Percentiles rank a stretch among this genome's conserved stretches.
Conservation (phyloP, 1,140 invertebrate genomes). For the Lineus longissimus region DNA sequence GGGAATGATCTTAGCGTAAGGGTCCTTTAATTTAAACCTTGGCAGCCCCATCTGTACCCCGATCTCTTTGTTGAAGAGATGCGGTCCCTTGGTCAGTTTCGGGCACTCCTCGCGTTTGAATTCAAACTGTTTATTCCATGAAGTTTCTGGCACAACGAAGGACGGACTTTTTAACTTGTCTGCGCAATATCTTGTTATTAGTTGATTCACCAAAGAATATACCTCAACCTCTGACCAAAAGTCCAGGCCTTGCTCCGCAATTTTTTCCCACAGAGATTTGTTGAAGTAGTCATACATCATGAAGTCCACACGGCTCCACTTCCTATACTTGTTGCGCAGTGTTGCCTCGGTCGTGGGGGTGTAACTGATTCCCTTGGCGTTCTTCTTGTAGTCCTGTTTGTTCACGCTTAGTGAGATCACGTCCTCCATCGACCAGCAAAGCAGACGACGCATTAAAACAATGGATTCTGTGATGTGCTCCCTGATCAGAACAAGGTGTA, state of each 20-base stretch:
- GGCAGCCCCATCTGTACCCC: no score
- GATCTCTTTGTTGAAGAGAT: no score
- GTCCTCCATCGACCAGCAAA: neutral
- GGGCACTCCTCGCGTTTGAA: no score
- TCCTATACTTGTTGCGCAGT: constrained; percentile 13
- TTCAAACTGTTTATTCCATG: no score
- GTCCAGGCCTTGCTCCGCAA: constrained; percentile 24
- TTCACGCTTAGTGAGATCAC: neutral
- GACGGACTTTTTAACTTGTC: no score
- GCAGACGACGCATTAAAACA: neutral
- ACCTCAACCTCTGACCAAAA: constrained; percentile 16
- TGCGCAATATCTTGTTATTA: neutral
- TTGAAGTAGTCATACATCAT: constrained; percentile 40
- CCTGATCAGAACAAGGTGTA: neutral
- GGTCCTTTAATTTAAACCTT: no score
- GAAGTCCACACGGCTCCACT: constrained; percentile 39
- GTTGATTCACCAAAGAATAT: neutral
- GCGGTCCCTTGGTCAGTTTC: no score
- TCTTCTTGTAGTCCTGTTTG: neutral
- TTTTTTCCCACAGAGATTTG: constrained; percentile 38
- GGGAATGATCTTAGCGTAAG: no score
- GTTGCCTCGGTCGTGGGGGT: no score
- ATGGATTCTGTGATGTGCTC: neutral
- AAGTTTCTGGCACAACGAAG: no score
- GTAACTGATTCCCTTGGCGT: no score